A percentile compares a stretch with the other conserved stretches of the same genome.
These are phyloP conservation scores for Cairina moschata DNA, from an alignment of 2,113 vertebrate genomes.

Conservation along the genomic window DNA sequence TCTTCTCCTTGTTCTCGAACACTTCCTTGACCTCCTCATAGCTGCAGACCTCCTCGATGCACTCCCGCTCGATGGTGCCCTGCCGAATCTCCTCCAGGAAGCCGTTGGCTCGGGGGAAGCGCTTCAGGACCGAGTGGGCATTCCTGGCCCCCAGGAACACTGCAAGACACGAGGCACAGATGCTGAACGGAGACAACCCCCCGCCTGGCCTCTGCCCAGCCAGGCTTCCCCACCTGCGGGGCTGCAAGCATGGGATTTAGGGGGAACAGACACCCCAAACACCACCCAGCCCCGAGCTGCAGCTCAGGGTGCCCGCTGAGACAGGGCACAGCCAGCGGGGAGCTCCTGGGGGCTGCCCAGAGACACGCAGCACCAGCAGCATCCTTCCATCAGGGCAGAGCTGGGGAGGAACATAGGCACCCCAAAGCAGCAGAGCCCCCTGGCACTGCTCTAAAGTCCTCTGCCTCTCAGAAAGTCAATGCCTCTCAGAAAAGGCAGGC, in stretches of 20 bases:
- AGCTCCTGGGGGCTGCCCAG: neutral
- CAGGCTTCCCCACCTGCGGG: neutral
- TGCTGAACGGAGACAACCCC: neutral
- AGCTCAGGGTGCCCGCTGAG: neutral
- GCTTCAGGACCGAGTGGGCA: constrained; percentile 84
- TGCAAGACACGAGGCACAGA: constrained; percentile 64
- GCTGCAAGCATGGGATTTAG: neutral
- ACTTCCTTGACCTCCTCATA: constrained; percentile 91
- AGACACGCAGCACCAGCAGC: neutral
- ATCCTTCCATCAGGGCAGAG: neutral
- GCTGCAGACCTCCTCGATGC: constrained; percentile 88
- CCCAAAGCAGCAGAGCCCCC: neutral
- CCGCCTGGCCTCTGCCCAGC: neutral
- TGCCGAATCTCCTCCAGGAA: constrained; percentile 88
- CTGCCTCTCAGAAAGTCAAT: too few relatives aligned
- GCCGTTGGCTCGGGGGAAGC: constrained; percentile 84
- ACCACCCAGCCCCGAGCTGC: neutral
- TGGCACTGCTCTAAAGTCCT: neutral
- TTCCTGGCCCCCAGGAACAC: constrained; percentile 84
- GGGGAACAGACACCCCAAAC: neutral
- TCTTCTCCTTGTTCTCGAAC: constrained; percentile 89
- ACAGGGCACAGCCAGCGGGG: neutral
- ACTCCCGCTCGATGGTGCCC: constrained; percentile 87
- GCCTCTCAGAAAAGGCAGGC: neutral
- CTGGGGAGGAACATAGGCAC: too few relatives aligned